phyloP scores from a whole-genome alignment of 2,797 vertebrate genomes.

The Schizothorax lantsangensis region DNA sequence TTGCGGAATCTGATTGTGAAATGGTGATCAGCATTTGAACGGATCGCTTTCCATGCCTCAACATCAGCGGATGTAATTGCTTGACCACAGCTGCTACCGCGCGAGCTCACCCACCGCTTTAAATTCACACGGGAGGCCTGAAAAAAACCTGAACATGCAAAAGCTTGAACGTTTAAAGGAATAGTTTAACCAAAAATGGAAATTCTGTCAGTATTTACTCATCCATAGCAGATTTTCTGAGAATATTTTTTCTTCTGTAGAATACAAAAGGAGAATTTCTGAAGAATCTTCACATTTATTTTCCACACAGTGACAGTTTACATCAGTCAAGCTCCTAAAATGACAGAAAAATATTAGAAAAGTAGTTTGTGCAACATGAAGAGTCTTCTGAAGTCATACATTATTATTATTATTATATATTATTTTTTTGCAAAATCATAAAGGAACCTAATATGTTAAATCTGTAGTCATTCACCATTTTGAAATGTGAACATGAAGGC shows the following conservation, averaged over 20 bases:
- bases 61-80: constrained; percentile 52
- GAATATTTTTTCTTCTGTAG: not conserved
- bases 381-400: not conserved
- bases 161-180: not conserved
- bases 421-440: not conserved
- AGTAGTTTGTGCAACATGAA: not conserved
- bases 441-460: not conserved
- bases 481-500: not conserved
- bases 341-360: not conserved
- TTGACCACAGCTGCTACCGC: constrained; percentile 48
- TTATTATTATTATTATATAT: no score
- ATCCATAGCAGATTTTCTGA: not conserved
- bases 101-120: constrained; percentile 56
- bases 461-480: not conserved
- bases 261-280: not conserved
- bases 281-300: not conserved
- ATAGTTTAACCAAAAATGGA: not conserved
- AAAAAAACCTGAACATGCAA: not conserved
- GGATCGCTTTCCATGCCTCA: constrained; percentile 64
- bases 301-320: not conserved
- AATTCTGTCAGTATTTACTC: constrained; percentile 5
- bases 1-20: constrained; percentile 76
- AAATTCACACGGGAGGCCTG: constrained; percentile 35
- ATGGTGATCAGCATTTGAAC: constrained; percentile 69
- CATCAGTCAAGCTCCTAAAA: not conserved